Evolutionary conservation across 1,140 invertebrate species (phyloP).

Genomic region (Hyles euphorbiae): DNA sequence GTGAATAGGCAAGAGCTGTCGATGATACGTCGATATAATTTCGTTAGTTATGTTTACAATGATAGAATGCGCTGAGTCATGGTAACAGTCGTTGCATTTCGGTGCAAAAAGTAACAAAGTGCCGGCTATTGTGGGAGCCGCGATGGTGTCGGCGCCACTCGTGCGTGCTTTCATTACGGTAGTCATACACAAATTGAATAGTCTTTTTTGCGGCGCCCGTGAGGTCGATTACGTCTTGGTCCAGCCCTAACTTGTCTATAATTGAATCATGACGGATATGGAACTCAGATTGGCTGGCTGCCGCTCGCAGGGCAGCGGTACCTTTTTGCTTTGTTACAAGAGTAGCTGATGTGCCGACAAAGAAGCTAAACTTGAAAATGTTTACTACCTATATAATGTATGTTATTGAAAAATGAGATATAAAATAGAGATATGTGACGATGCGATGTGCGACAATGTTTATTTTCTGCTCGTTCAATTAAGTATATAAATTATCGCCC

Average conservation of each 20-base stretch:
- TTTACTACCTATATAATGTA: no score
- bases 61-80: slow-evolving; percentile 54
- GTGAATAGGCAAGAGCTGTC: slow-evolving; percentile 42
- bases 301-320: no score
- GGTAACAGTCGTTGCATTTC: slow-evolving; percentile 51
- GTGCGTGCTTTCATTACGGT: slow-evolving; percentile 64
- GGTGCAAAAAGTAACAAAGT: slow-evolving; percentile 53
- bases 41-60: slow-evolving; percentile 63
- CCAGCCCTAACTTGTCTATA: slow-evolving; percentile 53
- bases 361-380: no score
- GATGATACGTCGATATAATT: slow-evolving; percentile 54
- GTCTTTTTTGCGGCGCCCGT: slow-evolving; percentile 50
- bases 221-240: slow-evolving; percentile 40
- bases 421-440: no score
- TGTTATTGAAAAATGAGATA: no score
- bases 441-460: no score
- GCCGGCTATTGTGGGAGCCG: slow-evolving; percentile 18
- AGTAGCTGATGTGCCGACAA: no score
- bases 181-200: slow-evolving; percentile 62
- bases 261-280: slow-evolving; percentile 53
- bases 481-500: no score
- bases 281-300: no score
- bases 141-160: slow-evolving; percentile 34
- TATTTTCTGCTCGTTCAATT: no score
- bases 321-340: no score